Base-by-base conservation (phyloP, 1,140 invertebrate genomes). In the Drosophila sp. region DNA sequence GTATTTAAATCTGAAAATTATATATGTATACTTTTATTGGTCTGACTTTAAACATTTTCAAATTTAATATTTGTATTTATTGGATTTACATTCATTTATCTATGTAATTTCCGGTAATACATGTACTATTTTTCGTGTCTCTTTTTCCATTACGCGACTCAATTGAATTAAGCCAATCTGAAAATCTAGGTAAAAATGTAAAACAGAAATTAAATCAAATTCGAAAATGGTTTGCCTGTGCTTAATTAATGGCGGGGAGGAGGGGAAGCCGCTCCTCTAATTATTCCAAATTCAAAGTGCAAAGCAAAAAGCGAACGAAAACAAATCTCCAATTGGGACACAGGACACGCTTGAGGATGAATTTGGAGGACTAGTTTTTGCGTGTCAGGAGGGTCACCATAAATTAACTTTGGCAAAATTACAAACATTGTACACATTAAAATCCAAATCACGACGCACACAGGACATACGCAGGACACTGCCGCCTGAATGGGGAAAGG, bases 331-430 rank as follows among this genome's bases (percentile, higher is more conserved):
- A 72, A 83, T 71, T 66, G 68, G 61, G 58, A 35, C 56, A 63
- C 35, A 57, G 67, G 65, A 50, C 56, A 70, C 63, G 66, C 35
- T 61, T 63, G 50, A 33, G 61, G 32, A 55, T 60, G 41, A 55
- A 72, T 33, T 25, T 47, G 62, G 60, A 6, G n/a, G 35, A 47
- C 41, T 38, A 38, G 27, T 40, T 33, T 57, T 10, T 50, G 30
- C 56, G 60, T n/a, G 25, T 41, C 33, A 54, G 58, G 7, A 66
- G 60, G 66, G 72, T 83, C 58, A 63, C 84, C 83, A 87, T 87
- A 87, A 87, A 87, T 87, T 87, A 87, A 89, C 79, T 87, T 89
- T 87, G 76, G 71, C 83, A 73, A 89, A 87, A 87, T 89, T 80
- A 87, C 80, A 87, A 74, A 87, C 79, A 80, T 73, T 89, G 72